Conservation (phyloP, 2,113 vertebrate genomes). For the Megatriorchis doriae region DNA sequence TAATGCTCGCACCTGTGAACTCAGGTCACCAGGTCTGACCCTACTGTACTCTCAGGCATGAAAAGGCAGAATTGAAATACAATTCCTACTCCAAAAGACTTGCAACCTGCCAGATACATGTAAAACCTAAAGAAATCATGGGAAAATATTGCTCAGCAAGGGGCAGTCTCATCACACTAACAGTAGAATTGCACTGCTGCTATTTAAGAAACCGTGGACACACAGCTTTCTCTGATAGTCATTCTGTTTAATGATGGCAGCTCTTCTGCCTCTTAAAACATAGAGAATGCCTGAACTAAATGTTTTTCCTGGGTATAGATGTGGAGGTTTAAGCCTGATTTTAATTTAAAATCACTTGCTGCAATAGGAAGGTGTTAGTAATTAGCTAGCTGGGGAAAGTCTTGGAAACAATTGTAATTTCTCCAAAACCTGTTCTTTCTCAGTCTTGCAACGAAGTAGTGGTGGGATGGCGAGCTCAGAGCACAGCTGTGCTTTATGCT, state of each 20-base stretch:
- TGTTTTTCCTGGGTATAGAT: not conserved
- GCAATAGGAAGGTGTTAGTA: not conserved
- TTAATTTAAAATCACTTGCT: not conserved
- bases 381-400: not conserved
- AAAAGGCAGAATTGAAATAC: not conserved
- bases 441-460: not conserved
- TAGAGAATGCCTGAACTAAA: not conserved
- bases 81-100: not conserved
- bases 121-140: not conserved
- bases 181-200: not conserved
- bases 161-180: constrained; percentile 37
- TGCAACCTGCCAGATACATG: not conserved
- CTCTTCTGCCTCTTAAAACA: not conserved
- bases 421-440: not conserved
- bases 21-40: not conserved
- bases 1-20: not conserved
- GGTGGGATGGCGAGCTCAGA: constrained; percentile 32
- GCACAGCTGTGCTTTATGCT: constrained; percentile 54
- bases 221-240: not conserved
- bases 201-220: not conserved
- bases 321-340: not conserved
- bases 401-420: not conserved
- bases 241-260: not conserved
- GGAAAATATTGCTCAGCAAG: constrained; percentile 11
- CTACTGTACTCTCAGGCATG: not conserved